Evolutionary conservation across 2,888 invertebrate genomes (phyloP).

Genomic region (Stenodema calcarata): DNA sequence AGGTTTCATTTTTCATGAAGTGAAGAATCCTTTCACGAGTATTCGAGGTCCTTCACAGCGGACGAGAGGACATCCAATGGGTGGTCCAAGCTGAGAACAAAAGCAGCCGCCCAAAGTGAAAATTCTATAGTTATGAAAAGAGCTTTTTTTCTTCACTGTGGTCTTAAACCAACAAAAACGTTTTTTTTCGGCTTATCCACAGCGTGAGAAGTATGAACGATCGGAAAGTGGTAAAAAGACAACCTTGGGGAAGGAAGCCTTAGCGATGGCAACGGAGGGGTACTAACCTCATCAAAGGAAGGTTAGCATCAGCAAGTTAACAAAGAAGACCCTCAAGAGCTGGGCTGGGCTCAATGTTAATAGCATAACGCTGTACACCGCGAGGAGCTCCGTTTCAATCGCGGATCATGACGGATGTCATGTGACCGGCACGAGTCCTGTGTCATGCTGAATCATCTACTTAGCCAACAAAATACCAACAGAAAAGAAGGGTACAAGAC

Average conservation of each 20-base stretch:
- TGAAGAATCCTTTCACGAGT: not conserved
- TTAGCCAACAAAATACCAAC: not conserved
- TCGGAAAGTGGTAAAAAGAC: not conserved
- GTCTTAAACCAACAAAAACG: not conserved
- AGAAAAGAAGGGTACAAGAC: too few relatives aligned
- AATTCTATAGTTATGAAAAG: not conserved
- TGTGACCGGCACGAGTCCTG: not conserved
- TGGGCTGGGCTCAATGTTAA: not conserved
- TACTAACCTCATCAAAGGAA: slow-evolving; percentile 3
- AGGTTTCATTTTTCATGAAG: too few relatives aligned
- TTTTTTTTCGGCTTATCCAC: not conserved
- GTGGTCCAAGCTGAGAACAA: not conserved
- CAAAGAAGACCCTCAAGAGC: slow-evolving; percentile 8
- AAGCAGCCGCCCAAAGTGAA: not conserved
- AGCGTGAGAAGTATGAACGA: not conserved
- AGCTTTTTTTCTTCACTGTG: not conserved
- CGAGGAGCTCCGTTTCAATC: not conserved
- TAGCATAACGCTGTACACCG: not conserved
- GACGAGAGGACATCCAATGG: not conserved
- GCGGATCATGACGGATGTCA: not conserved
- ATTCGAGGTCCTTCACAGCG: not conserved
- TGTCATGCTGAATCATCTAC: not conserved
- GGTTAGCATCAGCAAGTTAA: slow-evolving; percentile 19
- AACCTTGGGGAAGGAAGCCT: slow-evolving; percentile 15
- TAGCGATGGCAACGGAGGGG: not conserved